These are phyloP conservation scores for Acleris sparsana DNA, from an alignment of 2,888 invertebrate species.

Conservation along the genomic window DNA sequence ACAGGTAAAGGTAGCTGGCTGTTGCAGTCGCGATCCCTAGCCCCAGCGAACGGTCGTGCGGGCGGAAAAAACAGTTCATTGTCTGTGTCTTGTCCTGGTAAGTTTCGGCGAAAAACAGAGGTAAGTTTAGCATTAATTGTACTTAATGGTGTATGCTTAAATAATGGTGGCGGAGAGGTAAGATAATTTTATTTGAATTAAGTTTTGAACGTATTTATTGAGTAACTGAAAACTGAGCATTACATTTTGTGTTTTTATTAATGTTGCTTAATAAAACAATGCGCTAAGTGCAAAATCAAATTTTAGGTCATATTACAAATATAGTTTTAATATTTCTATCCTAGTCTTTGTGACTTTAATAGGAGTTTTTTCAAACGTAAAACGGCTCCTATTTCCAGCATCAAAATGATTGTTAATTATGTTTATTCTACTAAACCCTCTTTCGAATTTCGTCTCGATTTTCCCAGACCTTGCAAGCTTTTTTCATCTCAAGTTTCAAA, in stretches of 20 bases:
- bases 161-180: neutral
- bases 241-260: too few species aligned
- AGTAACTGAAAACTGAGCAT: too few species aligned
- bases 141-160: neutral
- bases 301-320: too few species aligned
- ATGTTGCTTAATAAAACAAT: too few species aligned
- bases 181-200: neutral
- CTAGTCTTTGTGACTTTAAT: too few species aligned
- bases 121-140: constrained; percentile 12
- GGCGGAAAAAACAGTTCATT: constrained; percentile 16
- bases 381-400: too few species aligned
- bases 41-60: constrained; percentile 46
- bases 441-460: neutral
- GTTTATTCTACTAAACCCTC: neutral
- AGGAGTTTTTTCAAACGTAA: too few species aligned
- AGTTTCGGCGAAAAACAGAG: constrained; percentile 17
- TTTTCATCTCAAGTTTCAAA: constrained; percentile 9
- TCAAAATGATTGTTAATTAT: too few species aligned
- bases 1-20: constrained; percentile 68
- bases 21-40: constrained; percentile 49
- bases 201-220: neutral
- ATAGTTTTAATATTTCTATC: too few species aligned
- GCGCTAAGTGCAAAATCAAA: too few species aligned
- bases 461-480: neutral
- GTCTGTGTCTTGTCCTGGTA: constrained; percentile 18